Conservation (phyloP, 2,888 invertebrate species). For the Parelbella ahira region DNA sequence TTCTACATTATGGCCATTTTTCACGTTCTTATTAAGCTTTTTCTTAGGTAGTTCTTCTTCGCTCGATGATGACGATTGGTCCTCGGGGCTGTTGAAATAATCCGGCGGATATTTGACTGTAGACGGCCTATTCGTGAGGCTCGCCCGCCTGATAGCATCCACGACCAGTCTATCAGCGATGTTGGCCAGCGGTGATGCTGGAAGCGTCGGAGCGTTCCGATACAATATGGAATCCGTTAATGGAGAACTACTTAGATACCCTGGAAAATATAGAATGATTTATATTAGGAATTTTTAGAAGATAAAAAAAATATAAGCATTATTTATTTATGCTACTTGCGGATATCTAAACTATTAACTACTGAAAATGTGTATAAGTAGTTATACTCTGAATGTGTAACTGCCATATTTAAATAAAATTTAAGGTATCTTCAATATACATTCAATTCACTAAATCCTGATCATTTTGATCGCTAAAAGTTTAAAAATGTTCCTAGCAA, state of each 20-base stretch:
- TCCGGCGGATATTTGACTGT: conserved; percentile 65
- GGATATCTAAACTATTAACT: too few species aligned
- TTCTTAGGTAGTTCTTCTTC: conserved; percentile 51
- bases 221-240: conserved; percentile 45
- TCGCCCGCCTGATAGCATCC: conserved; percentile 65
- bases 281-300: too few species aligned
- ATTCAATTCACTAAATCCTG: too few species aligned
- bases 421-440: too few species aligned
- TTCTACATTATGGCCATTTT: conserved; percentile 4
- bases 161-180: conserved; percentile 64
- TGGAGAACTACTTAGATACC: conserved; percentile 47
- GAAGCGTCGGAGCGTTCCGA: conserved; percentile 37
- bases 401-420: too few species aligned
- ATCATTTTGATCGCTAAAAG: too few species aligned
- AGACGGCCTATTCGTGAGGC: conserved; percentile 59
- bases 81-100: conserved; percentile 57
- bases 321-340: too few species aligned
- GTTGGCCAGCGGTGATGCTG: conserved; percentile 47
- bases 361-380: too few species aligned
- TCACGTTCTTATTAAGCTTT: conserved; percentile 25
- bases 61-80: conserved; percentile 60
- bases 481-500: too few species aligned
- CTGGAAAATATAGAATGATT: too few species aligned
- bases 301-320: too few species aligned
- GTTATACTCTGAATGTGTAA: too few species aligned